Base-by-base conservation (phyloP, 35 echinoderm and acorn worm species). In the Stichopus chloronotus region DNA sequence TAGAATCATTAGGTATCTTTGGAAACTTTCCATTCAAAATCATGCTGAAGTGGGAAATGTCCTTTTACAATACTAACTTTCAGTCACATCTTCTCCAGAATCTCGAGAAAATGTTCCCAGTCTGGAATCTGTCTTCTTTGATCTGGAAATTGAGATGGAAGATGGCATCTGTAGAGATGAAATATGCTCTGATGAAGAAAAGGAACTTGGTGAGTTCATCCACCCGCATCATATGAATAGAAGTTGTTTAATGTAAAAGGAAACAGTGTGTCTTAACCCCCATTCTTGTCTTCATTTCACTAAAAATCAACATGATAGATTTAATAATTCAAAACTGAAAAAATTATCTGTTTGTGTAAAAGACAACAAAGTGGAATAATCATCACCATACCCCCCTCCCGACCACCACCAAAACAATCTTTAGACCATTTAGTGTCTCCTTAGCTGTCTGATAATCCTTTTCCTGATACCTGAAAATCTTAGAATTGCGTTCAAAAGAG, bases 121-220 rank as follows among this genome's bases (percentile, higher is more conserved):
- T 74, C 88, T 99, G 52, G 95, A 99, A 58, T 94, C 93, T 5
- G 72, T 99, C 20, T 99, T 99, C 94, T 99, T 99, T 92, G 97
- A 99, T 83, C 78, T 99, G 74, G 97, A 99, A 65, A 92, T 99
- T 84, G 97, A 99, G 56, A 96, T 99, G 95, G 97, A 99, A 81
- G 93, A 94, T 58, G 95, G 88, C 10, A 93, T 95, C 59, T 96
- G 97, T 59, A 78, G 97, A 58, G 97, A 99, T 82, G 85, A 93
- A 54, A 90, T 99, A 25, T 95, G 97, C 88, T 89, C 92, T 21
- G 80, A 92, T 52, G 90, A 94, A 88, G 89, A 78, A 11, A 94
- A 96, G 63, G 97, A 99, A 95, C 76, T 88, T 79, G 97, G 97
- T 99, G 90, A 78, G 68, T 76, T 43, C 30, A 83, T 83, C 79